phyloP scores from a whole-genome alignment of 2,797 vertebrate species.

The Melanotaenia trifasciata region DNA sequence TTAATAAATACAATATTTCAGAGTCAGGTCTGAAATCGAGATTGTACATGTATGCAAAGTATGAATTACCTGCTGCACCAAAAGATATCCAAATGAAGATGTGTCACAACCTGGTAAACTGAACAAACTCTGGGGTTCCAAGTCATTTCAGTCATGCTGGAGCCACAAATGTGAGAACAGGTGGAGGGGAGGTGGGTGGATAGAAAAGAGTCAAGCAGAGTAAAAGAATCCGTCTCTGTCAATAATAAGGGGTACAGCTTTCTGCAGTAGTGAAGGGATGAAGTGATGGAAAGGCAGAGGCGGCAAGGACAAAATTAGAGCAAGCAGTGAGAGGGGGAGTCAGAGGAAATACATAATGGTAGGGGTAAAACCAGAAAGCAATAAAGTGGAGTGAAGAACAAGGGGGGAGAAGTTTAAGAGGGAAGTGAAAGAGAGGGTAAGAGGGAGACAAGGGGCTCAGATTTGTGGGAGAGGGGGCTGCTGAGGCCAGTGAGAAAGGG shows the following conservation, averaged over 20 bases:
- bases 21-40: conserved; percentile 4
- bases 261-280: conserved; percentile 46
- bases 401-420: conserved; percentile 56
- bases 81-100: conserved; percentile 22
- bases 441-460: conserved; percentile 57
- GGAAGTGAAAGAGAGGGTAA: conserved; percentile 58
- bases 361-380: conserved; percentile 63
- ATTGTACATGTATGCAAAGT: conserved; percentile 21
- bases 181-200: conserved; percentile 11
- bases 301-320: conserved; percentile 63
- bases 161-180: conserved; percentile 48
- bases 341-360: conserved; percentile 59
- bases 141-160: conserved; percentile 54
- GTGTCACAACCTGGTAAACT: conserved; percentile 23
- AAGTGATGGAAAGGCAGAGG: conserved; percentile 53
- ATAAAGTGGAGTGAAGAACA: conserved; percentile 61
- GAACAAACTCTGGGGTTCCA: conserved; percentile 36
- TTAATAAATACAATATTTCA: not conserved
- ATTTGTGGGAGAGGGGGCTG: conserved; percentile 18
- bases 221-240: conserved; percentile 71
- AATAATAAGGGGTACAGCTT: conserved; percentile 55
- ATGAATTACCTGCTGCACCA: not conserved
- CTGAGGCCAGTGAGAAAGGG: conserved; percentile 19
- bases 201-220: conserved; percentile 60
- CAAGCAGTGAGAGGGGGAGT: conserved; percentile 54